Conservation (phyloP, 2,797 vertebrate species). For the Alauda arvensis region DNA sequence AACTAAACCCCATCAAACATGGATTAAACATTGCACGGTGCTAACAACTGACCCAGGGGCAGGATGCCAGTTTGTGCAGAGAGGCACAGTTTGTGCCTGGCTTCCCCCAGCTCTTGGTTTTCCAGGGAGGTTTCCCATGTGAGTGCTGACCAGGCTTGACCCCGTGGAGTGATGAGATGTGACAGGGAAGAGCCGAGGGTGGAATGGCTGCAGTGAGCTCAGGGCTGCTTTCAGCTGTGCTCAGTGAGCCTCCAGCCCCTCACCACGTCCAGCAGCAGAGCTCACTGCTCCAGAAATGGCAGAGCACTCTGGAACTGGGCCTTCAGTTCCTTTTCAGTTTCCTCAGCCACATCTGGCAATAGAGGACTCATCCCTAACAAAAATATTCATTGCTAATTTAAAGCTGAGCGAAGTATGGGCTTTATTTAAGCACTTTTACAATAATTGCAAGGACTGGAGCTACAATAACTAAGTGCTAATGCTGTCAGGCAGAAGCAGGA, state of each 20-base stretch:
- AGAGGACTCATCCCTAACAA: not conserved
- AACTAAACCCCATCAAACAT: not conserved
- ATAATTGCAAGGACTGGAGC: not conserved
- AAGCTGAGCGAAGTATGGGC: not conserved
- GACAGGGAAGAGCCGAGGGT: not conserved
- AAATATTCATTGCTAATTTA: not conserved
- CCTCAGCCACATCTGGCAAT: not conserved
- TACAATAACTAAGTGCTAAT: not conserved
- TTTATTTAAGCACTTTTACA: slow-evolving; percentile 13
- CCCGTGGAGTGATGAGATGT: not conserved
- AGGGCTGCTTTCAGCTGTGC: no score
- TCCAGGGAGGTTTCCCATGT: not conserved
- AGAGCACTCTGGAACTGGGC: not conserved
- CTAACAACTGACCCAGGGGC: not conserved
- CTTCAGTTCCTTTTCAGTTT: not conserved
- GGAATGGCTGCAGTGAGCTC: not conserved
- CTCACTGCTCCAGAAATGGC: not conserved
- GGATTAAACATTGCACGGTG: not conserved
- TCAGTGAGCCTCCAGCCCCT: not conserved
- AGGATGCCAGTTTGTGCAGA: not conserved
- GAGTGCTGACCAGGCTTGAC: not conserved
- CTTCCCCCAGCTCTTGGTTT: not conserved
- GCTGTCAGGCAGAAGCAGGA: slow-evolving; percentile 13
- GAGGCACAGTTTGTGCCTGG: not conserved
- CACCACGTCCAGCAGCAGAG: accelerated